Evolutionary conservation across 2,113 vertebrate genomes (phyloP).

Genomic region (Caloenas nicobarica): DNA sequence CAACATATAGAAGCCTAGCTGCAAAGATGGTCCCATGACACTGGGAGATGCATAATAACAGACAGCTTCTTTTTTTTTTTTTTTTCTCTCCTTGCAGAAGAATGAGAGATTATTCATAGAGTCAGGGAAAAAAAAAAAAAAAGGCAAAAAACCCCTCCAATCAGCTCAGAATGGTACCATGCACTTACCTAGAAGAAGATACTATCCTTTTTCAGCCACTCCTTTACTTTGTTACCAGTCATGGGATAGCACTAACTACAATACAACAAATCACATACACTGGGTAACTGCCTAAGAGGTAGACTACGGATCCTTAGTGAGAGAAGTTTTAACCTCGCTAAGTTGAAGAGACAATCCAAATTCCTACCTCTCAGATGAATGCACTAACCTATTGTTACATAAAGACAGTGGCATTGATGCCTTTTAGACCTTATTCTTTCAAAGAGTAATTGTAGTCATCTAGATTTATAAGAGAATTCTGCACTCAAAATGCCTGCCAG

Average conservation of each 20-base stretch:
- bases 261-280: background rate
- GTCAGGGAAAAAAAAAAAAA: background rate
- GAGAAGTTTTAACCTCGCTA: background rate
- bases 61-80: background rate
- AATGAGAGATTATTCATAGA: background rate
- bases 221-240: background rate
- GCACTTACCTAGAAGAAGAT: background rate
- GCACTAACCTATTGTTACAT: background rate
- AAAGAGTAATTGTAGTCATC: background rate
- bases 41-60: background rate
- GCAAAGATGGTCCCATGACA: background rate
- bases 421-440: background rate
- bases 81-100: background rate
- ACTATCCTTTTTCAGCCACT: background rate
- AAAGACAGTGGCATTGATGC: background rate
- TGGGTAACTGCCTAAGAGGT: background rate
- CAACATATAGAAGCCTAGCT: background rate
- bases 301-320: background rate
- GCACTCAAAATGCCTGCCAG: background rate
- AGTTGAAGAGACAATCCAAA: background rate
- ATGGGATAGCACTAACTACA: background rate
- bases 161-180: background rate
- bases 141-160: background rate
- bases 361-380: background rate
- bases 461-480: background rate